Percentiles rank a stretch among this genome's conserved stretches.
Conservation (phyloP, 2,888 invertebrate genomes). For the Pristionchus exspectatus region DNA sequence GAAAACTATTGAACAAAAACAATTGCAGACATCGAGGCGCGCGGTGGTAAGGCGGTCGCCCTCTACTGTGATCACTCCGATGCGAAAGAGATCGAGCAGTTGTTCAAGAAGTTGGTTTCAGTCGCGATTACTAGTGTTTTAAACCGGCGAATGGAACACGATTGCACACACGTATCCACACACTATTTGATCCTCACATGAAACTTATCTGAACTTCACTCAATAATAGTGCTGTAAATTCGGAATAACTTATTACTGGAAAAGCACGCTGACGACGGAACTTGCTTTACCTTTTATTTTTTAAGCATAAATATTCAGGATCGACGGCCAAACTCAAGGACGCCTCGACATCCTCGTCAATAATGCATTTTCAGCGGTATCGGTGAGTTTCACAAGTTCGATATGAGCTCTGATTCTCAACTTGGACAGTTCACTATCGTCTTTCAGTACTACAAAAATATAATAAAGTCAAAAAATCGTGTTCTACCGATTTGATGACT, state of each 20-base stretch:
- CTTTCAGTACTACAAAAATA: background rate
- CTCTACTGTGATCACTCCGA: slow-evolving; percentile 80
- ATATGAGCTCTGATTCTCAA: background rate
- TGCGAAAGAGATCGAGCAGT: slow-evolving; percentile 77
- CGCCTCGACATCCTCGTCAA: slow-evolving; percentile 67
- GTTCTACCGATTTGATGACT: background rate
- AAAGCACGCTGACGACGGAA: too few relatives aligned
- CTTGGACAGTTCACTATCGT: background rate
- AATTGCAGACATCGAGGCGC: slow-evolving; percentile 74
- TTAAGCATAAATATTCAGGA: slow-evolving; percentile 12
- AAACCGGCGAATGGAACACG: background rate
- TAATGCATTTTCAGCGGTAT: slow-evolving; percentile 68
- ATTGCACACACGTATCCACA: background rate
- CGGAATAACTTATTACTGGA: too few relatives aligned
- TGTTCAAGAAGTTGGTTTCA: slow-evolving; percentile 34
- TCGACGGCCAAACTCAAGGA: slow-evolving; percentile 53
- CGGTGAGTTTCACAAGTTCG: slow-evolving; percentile 19
- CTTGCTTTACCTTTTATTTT: too few relatives aligned
- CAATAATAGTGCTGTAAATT: background rate
- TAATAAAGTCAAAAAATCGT: background rate
- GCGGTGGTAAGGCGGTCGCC: slow-evolving; percentile 79
- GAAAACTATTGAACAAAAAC: background rate
- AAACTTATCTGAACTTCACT: too few relatives aligned
- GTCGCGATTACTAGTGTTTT: too few relatives aligned
- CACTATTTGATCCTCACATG: background rate